Conservation (phyloP, 2,797 vertebrate genomes). For the Hydrolagus colliei region DNA sequence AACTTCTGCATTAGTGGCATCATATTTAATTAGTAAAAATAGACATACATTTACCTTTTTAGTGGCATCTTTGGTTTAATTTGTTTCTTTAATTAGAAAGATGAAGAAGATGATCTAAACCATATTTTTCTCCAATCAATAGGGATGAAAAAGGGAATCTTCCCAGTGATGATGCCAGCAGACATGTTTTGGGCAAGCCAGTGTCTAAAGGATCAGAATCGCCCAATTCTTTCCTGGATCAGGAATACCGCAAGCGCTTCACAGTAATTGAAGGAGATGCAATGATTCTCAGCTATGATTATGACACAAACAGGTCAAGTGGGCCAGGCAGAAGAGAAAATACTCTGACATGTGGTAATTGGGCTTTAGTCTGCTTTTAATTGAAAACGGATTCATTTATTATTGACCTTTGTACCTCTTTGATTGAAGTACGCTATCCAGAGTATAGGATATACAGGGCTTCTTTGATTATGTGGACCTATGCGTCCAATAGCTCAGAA, state of each 20-base stretch:
- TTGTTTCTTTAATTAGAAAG: background rate
- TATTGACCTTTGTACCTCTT: too few species aligned
- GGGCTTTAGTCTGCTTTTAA: background rate
- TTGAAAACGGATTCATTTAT: background rate
- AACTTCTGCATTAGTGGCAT: background rate
- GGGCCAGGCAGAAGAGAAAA: conserved; percentile 81
- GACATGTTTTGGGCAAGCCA: conserved; percentile 70
- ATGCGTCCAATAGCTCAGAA: too few species aligned
- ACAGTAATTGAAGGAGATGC: conserved; percentile 88
- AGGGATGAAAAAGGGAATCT: conserved; percentile 86
- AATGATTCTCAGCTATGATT: conserved; percentile 92
- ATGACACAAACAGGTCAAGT: conserved; percentile 83
- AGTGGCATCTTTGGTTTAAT: background rate
- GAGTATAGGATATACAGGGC: too few species aligned
- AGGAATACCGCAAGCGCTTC: conserved; percentile 81
- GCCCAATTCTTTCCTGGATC: conserved; percentile 95
- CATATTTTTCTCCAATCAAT: conserved; percentile 29
- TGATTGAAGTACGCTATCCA: too few species aligned
- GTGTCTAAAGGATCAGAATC: conserved; percentile 87
- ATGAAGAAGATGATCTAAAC: background rate
- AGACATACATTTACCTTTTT: background rate
- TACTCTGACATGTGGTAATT: conserved; percentile 85
- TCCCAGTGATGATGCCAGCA: conserved; percentile 73
- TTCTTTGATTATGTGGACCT: too few species aligned
- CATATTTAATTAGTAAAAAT: background rate